Evolutionary conservation across 2,888 invertebrate species (phyloP).

Genomic region (Bruchidius siliquastri): DNA sequence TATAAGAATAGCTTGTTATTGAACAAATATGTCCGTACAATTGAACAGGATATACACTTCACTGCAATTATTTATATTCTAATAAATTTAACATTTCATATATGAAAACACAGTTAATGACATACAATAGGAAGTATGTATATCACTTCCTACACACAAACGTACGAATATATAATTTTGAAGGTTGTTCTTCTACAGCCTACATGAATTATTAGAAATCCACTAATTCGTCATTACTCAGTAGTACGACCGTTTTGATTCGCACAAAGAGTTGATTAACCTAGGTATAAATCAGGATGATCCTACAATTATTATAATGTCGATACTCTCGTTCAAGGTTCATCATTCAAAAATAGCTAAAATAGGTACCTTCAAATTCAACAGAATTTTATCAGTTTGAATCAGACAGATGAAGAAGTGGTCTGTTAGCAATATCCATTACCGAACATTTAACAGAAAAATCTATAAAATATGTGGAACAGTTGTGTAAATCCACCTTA

Average conservation of each 20-base stretch:
- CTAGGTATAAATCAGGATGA: background rate
- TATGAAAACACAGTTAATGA: background rate
- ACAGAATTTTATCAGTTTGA: too few relatives aligned
- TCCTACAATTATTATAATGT: background rate
- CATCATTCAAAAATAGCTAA: background rate
- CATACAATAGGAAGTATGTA: background rate
- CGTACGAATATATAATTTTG: background rate
- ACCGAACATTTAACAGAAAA: background rate
- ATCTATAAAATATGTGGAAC: background rate
- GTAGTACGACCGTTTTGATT: background rate
- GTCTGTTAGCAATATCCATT: background rate
- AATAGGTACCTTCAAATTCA: too few relatives aligned
- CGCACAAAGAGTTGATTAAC: background rate
- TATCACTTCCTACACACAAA: background rate
- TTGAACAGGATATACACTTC: too few relatives aligned
- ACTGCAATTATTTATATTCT: background rate
- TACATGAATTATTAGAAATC: background rate
- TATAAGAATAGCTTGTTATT: too few relatives aligned
- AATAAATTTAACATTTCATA: background rate
- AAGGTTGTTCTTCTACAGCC: background rate
- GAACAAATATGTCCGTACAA: too few relatives aligned
- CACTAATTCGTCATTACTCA: background rate
- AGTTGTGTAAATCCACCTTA: background rate
- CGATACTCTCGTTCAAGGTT: background rate
- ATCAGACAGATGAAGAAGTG: too few relatives aligned